Evolutionary conservation across 2,888 invertebrate genomes (phyloP), one percentile per base, ranked within the genome.

Genomic region (Drosophila prolongata): DNA sequence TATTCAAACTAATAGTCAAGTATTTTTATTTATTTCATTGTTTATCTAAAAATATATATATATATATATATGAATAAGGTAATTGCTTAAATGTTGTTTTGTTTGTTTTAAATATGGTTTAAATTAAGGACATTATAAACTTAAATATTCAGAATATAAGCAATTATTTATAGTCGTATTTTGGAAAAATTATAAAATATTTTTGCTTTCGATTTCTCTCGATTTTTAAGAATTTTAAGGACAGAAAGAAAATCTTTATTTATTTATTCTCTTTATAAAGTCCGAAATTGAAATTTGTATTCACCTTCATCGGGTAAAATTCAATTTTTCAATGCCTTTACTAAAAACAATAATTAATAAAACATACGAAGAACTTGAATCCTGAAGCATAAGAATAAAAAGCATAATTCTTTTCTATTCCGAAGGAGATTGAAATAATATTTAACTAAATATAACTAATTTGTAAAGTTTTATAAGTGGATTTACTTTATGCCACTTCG

Each of bases 1-100:
- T 47, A 24, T 24, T 6, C 24, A 38, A 53, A 64, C 42, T 27
- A 65, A 54, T 13, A 30, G 55, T 27, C 47, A 24, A 11, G 35
- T 19, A 49, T 11, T 19, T 64, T 11, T n/a, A 62, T 62, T 44
- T 44, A 14, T 27, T 65, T 44, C 30, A 64, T 14, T n/a, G 14
- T 44, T 61, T 59, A 47, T 76, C 60, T 65, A 61, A 71, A 65
- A 75, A 70, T 65, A 70, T 64, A 24, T 4, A 24, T 19, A 16
- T 19, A 19, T 24, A 24, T 24, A 4, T 24, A 40, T 75, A 44
- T 16, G 27, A 46, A 46, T 70, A 65, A 62, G 30, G 43, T 61
- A 64, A 42, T 60, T 35, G 42, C 64, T 64, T 50, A 37, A 11
- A 8, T 49, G 19, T 52, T 11, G 13, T 6, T 24, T 27, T n/a